These are phyloP conservation scores for Ceratosolen fusciceps DNA, from an alignment of 1,140 invertebrate species.

Conservation along the genomic window DNA sequence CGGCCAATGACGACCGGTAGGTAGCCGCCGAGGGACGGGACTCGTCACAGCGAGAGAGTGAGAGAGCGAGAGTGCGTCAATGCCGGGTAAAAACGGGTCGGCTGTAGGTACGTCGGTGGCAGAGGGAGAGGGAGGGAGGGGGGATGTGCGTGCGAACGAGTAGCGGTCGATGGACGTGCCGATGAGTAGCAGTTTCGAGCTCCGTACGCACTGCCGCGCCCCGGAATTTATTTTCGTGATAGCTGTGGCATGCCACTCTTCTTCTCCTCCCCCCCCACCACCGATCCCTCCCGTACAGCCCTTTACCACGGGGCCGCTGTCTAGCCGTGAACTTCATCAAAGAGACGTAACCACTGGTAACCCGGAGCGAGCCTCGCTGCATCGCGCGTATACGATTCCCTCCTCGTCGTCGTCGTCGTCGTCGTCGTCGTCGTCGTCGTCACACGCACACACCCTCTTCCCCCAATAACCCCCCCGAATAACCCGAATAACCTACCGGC, in stretches of 20 bases:
- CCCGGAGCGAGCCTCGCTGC: not conserved
- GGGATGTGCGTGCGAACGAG: slow-evolving; percentile 3
- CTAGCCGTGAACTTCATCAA: slow-evolving; percentile 23
- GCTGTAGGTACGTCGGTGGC: not conserved
- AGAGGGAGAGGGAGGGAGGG: not conserved
- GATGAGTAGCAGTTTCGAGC: slow-evolving; percentile 33
- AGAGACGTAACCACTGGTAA: slow-evolving; percentile 25
- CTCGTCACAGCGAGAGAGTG: too few relatives aligned
- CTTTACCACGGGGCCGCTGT: not conserved
- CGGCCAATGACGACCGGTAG: too few relatives aligned
- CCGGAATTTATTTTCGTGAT: slow-evolving; percentile 20
- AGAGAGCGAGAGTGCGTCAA: too few relatives aligned
- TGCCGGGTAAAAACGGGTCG: not conserved
- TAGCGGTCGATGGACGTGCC: slow-evolving; percentile 27
- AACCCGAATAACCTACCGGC: too few relatives aligned
- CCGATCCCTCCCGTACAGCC: too few relatives aligned
- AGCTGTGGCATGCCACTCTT: not conserved
- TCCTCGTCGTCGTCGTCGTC: not conserved
- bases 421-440: not conserved
- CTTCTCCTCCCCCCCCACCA: not conserved
- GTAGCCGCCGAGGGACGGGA: too few relatives aligned
- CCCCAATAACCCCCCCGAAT: too few relatives aligned
- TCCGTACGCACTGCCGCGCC: not conserved
- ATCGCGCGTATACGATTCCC: not conserved
- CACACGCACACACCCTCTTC: not conserved